These are phyloP conservation scores for Acleris holmiana DNA, from an alignment of 2,888 invertebrate genomes.

Conservation along the genomic window DNA sequence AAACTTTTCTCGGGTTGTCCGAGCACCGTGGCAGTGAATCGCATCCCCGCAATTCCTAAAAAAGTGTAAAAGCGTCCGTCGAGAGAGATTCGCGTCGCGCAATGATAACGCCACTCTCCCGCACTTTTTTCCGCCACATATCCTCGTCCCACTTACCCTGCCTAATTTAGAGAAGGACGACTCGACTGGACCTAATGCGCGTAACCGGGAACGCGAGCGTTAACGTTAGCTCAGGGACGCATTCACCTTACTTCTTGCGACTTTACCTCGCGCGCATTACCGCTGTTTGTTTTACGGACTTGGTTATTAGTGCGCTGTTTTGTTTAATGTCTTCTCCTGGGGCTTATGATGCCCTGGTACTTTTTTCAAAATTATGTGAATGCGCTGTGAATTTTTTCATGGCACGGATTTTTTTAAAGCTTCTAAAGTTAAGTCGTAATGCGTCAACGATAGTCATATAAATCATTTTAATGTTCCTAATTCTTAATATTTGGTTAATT, in stretches of 20 bases:
- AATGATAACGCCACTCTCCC: conserved; percentile 19
- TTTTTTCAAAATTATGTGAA: conserved; percentile 8
- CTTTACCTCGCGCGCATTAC: conserved; percentile 10
- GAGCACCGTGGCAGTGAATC: background rate
- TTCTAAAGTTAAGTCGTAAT: background rate
- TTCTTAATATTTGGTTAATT: too few relatives aligned
- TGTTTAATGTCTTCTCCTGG: conserved; percentile 18
- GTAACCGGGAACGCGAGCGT: conserved; percentile 12
- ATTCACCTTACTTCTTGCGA: conserved; percentile 18
- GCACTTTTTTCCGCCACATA: background rate
- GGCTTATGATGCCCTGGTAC: conserved; percentile 16
- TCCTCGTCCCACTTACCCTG: background rate
- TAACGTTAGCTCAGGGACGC: conserved; percentile 23
- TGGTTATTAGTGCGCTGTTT: conserved; percentile 22
- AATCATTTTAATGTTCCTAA: background rate
- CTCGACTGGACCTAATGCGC: conserved; percentile 15
- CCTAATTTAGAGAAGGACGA: background rate
- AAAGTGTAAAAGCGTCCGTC: conserved; percentile 23
- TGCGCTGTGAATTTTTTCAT: conserved; percentile 8
- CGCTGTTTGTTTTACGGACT: conserved; percentile 17
- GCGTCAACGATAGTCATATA: background rate
- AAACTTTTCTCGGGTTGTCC: background rate
- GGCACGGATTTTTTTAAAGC: background rate
- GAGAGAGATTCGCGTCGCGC: conserved; percentile 23
- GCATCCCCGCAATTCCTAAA: conserved; percentile 12